Evolutionary conservation across 2,113 vertebrate species (phyloP).

Genomic region (Thamnaconus septentrionalis): DNA sequence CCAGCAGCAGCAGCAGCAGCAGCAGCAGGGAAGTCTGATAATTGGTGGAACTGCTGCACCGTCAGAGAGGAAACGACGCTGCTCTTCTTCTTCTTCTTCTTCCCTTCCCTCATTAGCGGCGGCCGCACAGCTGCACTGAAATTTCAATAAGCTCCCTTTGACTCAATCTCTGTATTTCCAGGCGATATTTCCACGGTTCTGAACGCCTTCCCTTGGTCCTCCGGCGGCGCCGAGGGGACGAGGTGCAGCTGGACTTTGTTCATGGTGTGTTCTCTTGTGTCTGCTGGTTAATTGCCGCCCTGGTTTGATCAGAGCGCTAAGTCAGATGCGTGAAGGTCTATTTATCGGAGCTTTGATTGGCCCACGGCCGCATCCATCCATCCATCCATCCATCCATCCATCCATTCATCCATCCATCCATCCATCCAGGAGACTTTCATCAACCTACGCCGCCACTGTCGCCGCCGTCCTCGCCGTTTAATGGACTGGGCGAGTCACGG

Average conservation of each 20-base stretch:
- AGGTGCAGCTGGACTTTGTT: constrained; percentile 37
- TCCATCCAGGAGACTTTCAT: constrained; percentile 34
- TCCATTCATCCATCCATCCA: no score
- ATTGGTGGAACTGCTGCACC: constrained; percentile 68
- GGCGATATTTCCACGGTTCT: no score
- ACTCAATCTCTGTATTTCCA: constrained; percentile 64
- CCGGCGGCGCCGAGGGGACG: constrained; percentile 17
- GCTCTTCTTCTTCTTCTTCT: no score
- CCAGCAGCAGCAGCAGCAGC: no score
- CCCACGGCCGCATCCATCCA: no score
- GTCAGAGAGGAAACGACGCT: constrained; percentile 60
- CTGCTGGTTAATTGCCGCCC: constrained; percentile 3
- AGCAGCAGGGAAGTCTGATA: constrained; percentile 72
- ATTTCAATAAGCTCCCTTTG: constrained; percentile 65
- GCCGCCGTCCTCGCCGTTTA: not conserved
- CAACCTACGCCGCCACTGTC: constrained; percentile 7
- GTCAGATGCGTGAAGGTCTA: not conserved
- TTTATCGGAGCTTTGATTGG: constrained; percentile 24
- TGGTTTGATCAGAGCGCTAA: constrained; percentile 17
- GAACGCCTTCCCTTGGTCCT: constrained; percentile 28
- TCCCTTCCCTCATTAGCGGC: constrained; percentile 70
- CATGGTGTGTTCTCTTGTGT: not conserved
- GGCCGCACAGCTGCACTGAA: constrained; percentile 48
- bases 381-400: no score
- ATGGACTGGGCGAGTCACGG: no score